A percentile compares a stretch with the other conserved stretches of the same genome.
Evolutionary conservation across 2,888 invertebrate genomes (phyloP).

Genomic region (Yponomeuta sedellus): DNA sequence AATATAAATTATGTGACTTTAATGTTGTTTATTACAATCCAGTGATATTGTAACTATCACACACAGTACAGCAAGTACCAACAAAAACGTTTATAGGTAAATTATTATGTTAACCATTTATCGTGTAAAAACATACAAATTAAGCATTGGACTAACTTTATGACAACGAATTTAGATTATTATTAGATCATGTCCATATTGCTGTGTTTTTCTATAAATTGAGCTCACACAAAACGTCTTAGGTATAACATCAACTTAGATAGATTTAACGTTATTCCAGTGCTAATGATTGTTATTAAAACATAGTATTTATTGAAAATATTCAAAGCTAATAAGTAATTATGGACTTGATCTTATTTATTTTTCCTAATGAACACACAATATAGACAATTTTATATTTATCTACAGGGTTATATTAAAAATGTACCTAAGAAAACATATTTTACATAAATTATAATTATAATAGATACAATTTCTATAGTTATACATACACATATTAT

Average conservation of each 20-base stretch:
- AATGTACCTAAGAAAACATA: slow-evolving; percentile 19
- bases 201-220: neutral
- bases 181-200: slow-evolving; percentile 1
- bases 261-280: neutral
- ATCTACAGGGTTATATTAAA: slow-evolving; percentile 4
- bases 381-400: slow-evolving; percentile 15
- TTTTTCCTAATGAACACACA: slow-evolving; percentile 18
- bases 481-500: slow-evolving; percentile 21
- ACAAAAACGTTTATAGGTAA: slow-evolving; percentile 13
- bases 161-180: neutral
- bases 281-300: neutral
- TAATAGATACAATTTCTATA: slow-evolving; percentile 21
- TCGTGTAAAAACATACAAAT: slow-evolving; percentile 18
- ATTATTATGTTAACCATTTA: slow-evolving; percentile 15
- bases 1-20: slow-evolving; percentile 44
- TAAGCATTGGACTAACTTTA: neutral
- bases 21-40: slow-evolving; percentile 58
- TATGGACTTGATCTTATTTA: slow-evolving; percentile 3
- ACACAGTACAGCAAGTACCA: slow-evolving; percentile 28
- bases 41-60: slow-evolving; percentile 40
- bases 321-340: neutral
- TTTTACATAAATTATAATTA: slow-evolving; percentile 17
- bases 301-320: too few species aligned
- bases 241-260: neutral
- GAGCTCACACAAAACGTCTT: neutral